Base-by-base conservation (phyloP, 2,113 vertebrate species). In the Anthoscopus minutus region DNA sequence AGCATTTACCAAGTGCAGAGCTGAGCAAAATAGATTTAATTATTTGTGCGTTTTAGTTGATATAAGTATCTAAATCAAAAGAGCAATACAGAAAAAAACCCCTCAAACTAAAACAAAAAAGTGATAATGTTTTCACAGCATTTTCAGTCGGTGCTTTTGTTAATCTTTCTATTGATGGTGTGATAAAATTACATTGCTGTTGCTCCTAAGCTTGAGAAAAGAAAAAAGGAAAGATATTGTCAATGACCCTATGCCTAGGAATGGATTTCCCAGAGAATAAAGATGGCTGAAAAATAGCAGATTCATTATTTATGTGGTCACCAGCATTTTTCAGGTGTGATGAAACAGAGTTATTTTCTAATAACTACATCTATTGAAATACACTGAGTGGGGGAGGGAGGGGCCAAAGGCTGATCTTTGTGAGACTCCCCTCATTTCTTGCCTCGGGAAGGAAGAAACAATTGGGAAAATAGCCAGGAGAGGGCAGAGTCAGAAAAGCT, bases 401-500 rank as follows among this genome's bases (percentile, higher is more conserved):
- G 35, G 62, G 11, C 56, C 54, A 56, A 53, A 44, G 61, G 15
- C 4, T 62, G 56, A 44, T 37, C 35, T 76, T 35, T 8, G 53
- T 35, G 58, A 60, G 27, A 37, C 8, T 65, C 15, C 35, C 30
- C 15, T 67, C 44, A 27, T n/a, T 56, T 64, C 60, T 44, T 48
- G 4, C 31, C n/a, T 57, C 13, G 8, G 47, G 45, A 35, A 72
- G 31, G 56, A 88, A 23, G 8, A 81, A 76, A 48, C 25, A 8
- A 50, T 42, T 45, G 12, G 15, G 25, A 65, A 33, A 77, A 2
- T 3, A 91, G 73, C 96, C 95, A 92, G 94, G 86, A 96, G 95
- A 96, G 96, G 95, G 96, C 95, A 97, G 94, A 94, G 71, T 94
- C 48, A 33, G 80, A 89, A 95, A 94, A 87, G 94, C 94, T 53